Evolutionary conservation across 2,113 vertebrate species (phyloP).

Genomic region (Isurus oxyrinchus): DNA sequence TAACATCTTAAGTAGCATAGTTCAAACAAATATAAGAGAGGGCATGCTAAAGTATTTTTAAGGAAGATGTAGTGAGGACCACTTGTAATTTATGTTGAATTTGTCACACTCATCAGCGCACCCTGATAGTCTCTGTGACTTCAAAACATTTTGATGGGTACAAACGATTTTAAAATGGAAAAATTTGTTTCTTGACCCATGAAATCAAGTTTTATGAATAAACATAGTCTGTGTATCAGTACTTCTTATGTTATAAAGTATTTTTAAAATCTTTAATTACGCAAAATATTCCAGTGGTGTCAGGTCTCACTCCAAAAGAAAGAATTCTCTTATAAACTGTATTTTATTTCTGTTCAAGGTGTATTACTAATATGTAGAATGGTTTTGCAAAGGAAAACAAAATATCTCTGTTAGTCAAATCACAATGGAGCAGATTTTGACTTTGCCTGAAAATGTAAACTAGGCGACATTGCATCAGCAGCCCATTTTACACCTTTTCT

Average conservation of each 20-base stretch:
- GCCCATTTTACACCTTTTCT: background rate
- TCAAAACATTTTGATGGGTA: constrained; percentile 9
- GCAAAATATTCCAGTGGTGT: background rate
- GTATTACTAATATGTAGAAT: background rate
- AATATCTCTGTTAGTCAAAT: background rate
- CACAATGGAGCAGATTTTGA: background rate
- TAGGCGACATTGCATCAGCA: background rate
- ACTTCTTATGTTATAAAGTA: background rate
- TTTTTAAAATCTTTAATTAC: background rate
- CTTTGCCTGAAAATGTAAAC: background rate
- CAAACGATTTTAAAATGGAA: background rate
- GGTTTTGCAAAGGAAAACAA: background rate
- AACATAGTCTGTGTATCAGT: background rate
- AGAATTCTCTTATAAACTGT: background rate
- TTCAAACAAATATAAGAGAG: background rate
- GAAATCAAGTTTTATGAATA: constrained; percentile 15
- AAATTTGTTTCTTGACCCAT: constrained; percentile 23
- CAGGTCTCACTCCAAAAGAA: background rate
- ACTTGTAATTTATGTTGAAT: background rate
- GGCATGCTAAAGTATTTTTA: background rate
- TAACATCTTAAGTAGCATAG: background rate
- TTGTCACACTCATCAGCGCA: background rate
- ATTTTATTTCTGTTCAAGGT: background rate
- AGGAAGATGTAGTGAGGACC: background rate
- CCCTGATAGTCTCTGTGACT: background rate